These are phyloP conservation scores for Pardosa pseudoannulata DNA, from an alignment of 2,888 invertebrate species.

Conservation along the genomic window DNA sequence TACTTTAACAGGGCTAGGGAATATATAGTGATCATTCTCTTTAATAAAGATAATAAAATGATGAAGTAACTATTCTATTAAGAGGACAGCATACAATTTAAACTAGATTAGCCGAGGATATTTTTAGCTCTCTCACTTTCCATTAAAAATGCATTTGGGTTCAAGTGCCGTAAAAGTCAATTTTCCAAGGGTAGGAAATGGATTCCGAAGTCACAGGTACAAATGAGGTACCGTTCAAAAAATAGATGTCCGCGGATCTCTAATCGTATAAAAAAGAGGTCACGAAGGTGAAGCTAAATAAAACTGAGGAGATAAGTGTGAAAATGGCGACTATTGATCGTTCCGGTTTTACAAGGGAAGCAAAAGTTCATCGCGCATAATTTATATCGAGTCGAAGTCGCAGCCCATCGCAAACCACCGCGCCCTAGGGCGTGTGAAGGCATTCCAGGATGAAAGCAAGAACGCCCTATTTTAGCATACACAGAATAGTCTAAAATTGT, in stretches of 20 bases:
- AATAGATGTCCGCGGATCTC: not conserved
- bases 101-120: no score
- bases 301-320: not conserved
- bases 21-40: no score
- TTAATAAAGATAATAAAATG: no score
- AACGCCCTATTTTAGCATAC: not conserved
- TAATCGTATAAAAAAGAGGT: not conserved
- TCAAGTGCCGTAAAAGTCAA: not conserved
- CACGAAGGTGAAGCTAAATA: not conserved
- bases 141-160: no score
- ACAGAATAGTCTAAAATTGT: not conserved
- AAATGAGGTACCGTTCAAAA: not conserved
- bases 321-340: conserved; percentile 3
- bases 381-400: conserved; percentile 18
- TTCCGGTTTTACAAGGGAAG: not conserved
- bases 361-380: conserved; percentile 28
- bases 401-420: conserved; percentile 42
- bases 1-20: no score
- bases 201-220: not conserved
- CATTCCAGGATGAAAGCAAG: not conserved
- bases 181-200: not conserved
- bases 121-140: no score
- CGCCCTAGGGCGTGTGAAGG: conserved; percentile 56
- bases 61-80: no score
- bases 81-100: no score